Evolutionary conservation across 2,888 invertebrate genomes (phyloP), one percentile per base, ranked within the genome.

Genomic region (Napeogenes inachia): DNA sequence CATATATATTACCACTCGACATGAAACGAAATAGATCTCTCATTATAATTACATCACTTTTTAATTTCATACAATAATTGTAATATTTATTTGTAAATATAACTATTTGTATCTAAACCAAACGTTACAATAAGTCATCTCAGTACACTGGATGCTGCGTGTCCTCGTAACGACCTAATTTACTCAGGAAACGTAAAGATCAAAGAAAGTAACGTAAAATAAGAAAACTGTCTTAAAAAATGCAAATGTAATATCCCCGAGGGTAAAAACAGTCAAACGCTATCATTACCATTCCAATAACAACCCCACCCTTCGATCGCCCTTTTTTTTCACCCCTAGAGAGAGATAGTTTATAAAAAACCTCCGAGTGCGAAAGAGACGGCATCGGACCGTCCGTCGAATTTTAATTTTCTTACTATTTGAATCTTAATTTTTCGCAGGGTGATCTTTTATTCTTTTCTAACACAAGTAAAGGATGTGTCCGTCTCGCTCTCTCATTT

Each of bases 361-460:
- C 76, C 77, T 75, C 66, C 67, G 63, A 55, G 62, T 45, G 61
- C 35, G 60, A 72, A 54, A 65, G 69, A 60, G 73, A 73, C 60
- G 33, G 57, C 45, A 2, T 59, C 63, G 72, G 85, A 85, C 86
- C 88, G 86, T 81, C 85, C 82, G 80, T 77, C 86, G 87, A 86
- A 90, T 91, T 91, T 91, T 90, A 91, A 91, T 90, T 89, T 90
- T 89, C 90, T 89, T 87, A 89, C 87, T 81, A 86, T 90, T 91
- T 89, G 91, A 90, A 91, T 90, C 86, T 89, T 89, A 89, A 89
- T 91, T 90, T 89, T 90, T 89, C 84, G 83, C 82, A 79, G 84
- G 84, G 81, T 70, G 79, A 72, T 76, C 70, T 71, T 76, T 76
- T 71, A 46, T 82, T 80, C 75, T 77, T 67, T 68, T 86, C 79